Conservation (phyloP, 2,797 vertebrate genomes). For the Anomalospiza imberbis region DNA sequence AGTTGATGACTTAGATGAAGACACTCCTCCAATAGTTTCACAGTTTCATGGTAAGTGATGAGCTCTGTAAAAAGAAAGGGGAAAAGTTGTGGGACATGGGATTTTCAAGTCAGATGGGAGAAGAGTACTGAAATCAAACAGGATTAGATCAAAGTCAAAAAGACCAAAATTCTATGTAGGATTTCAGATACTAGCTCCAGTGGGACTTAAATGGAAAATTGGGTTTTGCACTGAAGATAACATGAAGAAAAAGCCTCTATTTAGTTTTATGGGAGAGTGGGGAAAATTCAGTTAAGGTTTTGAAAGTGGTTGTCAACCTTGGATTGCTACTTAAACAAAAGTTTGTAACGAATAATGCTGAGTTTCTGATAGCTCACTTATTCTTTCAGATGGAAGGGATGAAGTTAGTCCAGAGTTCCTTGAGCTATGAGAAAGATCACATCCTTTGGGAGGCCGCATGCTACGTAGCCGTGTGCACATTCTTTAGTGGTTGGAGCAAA, state of each 20-base stretch:
- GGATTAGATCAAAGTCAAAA: neutral
- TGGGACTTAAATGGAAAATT: neutral
- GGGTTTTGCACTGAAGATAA: neutral
- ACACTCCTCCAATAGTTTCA: slow-evolving; percentile 93
- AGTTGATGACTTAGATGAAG: slow-evolving; percentile 98
- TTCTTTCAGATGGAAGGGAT: neutral
- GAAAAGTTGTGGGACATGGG: neutral
- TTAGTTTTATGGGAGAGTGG: neutral
- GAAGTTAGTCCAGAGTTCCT: neutral
- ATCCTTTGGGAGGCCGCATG: neutral
- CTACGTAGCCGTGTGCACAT: neutral
- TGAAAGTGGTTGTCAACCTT: neutral
- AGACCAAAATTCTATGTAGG: neutral
- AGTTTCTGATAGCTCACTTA: neutral
- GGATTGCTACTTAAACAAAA: neutral
- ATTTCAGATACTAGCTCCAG: neutral
- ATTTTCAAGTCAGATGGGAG: neutral
- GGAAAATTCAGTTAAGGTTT: neutral
- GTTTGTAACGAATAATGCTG: neutral
- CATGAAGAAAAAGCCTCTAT: neutral
- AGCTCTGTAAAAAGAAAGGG: neutral
- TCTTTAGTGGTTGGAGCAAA: neutral
- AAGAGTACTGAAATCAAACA: neutral
- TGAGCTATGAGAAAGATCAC: neutral
- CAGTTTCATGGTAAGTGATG: slow-evolving; percentile 87